A percentile compares a stretch with the other conserved stretches of the same genome.
Evolutionary conservation across 2,113 vertebrate species (phyloP).

Genomic region (Haemorhous mexicanus): DNA sequence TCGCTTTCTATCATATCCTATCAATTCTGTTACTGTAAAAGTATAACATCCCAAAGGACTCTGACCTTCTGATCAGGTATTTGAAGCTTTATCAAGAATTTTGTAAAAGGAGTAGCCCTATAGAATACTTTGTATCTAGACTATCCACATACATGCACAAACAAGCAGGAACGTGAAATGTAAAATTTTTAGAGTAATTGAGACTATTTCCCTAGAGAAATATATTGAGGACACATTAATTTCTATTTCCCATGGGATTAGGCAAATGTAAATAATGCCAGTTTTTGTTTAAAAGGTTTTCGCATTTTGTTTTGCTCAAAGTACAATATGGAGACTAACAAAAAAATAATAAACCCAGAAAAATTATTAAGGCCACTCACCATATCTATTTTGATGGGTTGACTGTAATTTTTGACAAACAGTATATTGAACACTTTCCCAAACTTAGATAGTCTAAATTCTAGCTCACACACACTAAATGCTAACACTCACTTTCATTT

Average conservation of each 20-base stretch:
- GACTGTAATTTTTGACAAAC: neutral
- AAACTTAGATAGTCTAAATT: neutral
- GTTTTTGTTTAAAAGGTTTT: constrained; percentile 11
- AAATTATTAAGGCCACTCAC: neutral
- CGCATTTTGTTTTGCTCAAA: neutral
- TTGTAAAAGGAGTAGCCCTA: neutral
- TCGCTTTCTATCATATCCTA: neutral
- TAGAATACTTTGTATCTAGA: neutral
- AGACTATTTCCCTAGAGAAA: neutral
- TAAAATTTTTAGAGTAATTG: constrained; percentile 1
- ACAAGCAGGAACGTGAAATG: neutral
- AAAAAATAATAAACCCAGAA: neutral
- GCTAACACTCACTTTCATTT: neutral
- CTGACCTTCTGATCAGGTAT: neutral
- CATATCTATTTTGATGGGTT: neutral
- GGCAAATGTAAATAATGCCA: constrained; percentile 27
- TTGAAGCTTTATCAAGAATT: neutral
- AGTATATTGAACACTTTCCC: neutral
- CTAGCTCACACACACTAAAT: neutral
- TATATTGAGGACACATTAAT: neutral
- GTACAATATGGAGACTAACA: neutral
- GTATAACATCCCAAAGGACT: neutral
- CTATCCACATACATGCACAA: neutral
- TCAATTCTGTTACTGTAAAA: neutral
- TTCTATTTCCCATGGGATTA: neutral